Evolutionary conservation across 2,888 invertebrate genomes (phyloP), one percentile per base, ranked within the genome.

Genomic region (Tenthredo distinguenda): DNA sequence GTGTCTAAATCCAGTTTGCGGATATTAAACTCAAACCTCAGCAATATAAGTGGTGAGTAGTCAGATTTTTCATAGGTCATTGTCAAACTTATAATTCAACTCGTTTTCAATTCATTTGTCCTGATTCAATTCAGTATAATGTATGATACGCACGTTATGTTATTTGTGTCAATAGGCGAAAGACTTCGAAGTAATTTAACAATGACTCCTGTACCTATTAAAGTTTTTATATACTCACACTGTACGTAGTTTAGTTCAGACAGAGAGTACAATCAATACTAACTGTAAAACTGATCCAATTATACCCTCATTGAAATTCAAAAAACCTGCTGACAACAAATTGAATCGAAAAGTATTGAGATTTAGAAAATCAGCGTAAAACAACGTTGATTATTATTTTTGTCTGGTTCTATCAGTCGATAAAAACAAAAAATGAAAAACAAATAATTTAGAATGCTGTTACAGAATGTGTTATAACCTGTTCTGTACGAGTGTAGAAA

Each of bases 11-110:
- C 40, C 40, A 62, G 62, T 81, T 62, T 31, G 58, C 26, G 58
- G 81, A 81, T 81, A 62, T 40, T 81, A 58, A 62, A 62, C 81
- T 12, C 40, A 81, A 62, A 9, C 5, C 12, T 55, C 26, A 55
- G 34, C 34, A 18, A 21, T 21, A 15, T 15, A 81, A 40, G 50
- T 40, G 62, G 81, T 81, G 21, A 81, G 81, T 81, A 62, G 47
- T 40, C 21, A 40, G 10, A 40, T 15, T 81, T 40, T 81, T 37
- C 5, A 40, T 62, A 81, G 21, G 5, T 50, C 21, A 62, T 81
- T 40, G 21, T 81, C 21, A 37, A 12, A 62, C 1, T 21, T 43
- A n/a, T n/a, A n/a, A n/a, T 74, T 40, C 21, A 40, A 40, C n/a
- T n/a, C 21, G 26, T 74, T 21, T n/a, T 40, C 72, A 40, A 26